A percentile compares a stretch with the other conserved stretches of the same genome.
Conservation (phyloP, 2,113 vertebrate genomes). For the Phalacrocorax aristotelis region DNA sequence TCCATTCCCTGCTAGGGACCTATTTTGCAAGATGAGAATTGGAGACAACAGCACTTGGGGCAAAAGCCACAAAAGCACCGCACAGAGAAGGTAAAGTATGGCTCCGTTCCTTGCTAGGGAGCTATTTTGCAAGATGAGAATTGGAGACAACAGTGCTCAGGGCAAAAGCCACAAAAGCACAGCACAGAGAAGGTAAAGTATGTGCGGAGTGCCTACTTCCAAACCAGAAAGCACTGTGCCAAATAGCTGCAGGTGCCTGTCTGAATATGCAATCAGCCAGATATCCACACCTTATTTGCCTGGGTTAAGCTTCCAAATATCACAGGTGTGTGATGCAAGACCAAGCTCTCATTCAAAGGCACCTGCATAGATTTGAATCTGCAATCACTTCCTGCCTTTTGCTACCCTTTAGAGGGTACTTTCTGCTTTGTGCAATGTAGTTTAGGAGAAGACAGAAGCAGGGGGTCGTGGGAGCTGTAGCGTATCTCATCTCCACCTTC, state of each 20-base stretch:
- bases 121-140: conserved; percentile 32
- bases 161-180: conserved; percentile 47
- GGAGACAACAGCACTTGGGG: too few relatives aligned
- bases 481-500: not conserved
- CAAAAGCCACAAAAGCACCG: too few relatives aligned
- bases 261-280: conserved; percentile 74
- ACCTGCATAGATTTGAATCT: conserved; percentile 67
- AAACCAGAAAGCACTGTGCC: conserved; percentile 56
- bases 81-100: conserved; percentile 1
- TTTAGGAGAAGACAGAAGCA: not conserved
- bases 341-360: conserved; percentile 65
- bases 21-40: too few relatives aligned
- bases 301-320: conserved; percentile 67
- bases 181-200: conserved; percentile 38
- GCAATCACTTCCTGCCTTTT: conserved; percentile 69
- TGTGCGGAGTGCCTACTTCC: conserved; percentile 53
- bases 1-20: too few relatives aligned
- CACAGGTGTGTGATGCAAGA: conserved; percentile 71
- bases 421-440: conserved; percentile 1
- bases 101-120: not conserved
- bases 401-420: conserved; percentile 39
- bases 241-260: conserved; percentile 72
- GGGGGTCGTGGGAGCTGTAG: conserved; percentile 22
- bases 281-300: conserved; percentile 74
- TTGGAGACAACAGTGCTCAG: conserved; percentile 2